phyloP scores from a whole-genome alignment of 2,113 vertebrate species.

The Ageneiosus marmoratus region DNA sequence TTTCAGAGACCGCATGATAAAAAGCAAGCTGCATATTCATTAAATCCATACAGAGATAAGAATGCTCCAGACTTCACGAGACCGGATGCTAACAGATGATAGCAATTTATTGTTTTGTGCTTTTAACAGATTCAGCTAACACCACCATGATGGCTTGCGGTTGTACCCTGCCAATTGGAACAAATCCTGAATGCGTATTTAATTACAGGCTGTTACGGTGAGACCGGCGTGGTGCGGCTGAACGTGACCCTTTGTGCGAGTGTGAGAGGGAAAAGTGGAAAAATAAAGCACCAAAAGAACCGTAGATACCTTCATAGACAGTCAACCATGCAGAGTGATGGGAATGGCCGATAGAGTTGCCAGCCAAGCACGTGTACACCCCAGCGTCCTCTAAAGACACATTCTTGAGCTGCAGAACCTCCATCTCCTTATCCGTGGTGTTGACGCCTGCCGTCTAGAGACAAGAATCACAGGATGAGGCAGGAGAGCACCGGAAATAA shows the following conservation, averaged over 20 bases:
- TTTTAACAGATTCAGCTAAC: not conserved
- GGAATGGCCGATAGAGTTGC: constrained; percentile 99
- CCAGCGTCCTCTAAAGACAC: constrained; percentile 99
- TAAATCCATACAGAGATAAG: constrained; percentile 14
- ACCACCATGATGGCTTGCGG: not conserved
- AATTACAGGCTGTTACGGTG: not conserved
- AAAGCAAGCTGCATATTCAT: not conserved
- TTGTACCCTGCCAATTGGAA: not conserved
- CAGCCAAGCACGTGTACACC: constrained; percentile 99
- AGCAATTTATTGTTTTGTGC: not conserved
- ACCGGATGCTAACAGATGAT: not conserved
- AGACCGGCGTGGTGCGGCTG: not conserved
- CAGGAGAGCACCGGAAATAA: constrained; percentile 61
- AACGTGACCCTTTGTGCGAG: constrained; percentile 16
- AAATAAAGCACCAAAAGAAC: constrained; percentile 64
- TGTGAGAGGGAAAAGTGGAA: constrained; percentile 26
- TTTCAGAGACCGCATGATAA: not conserved
- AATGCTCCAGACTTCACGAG: not conserved
- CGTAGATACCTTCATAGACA: constrained; percentile 95
- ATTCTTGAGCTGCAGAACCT: constrained; percentile 98
- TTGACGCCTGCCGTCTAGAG: constrained; percentile 98
- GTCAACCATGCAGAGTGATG: constrained; percentile 99
- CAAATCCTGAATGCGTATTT: constrained; percentile 7
- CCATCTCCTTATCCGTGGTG: constrained; percentile 99
- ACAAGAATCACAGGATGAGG: constrained; percentile 77